Percentiles rank a stretch among this genome's conserved stretches.
These are phyloP conservation scores for Fistularia tabacaria DNA, from an alignment of 2,797 vertebrate genomes.

Conservation along the genomic window DNA sequence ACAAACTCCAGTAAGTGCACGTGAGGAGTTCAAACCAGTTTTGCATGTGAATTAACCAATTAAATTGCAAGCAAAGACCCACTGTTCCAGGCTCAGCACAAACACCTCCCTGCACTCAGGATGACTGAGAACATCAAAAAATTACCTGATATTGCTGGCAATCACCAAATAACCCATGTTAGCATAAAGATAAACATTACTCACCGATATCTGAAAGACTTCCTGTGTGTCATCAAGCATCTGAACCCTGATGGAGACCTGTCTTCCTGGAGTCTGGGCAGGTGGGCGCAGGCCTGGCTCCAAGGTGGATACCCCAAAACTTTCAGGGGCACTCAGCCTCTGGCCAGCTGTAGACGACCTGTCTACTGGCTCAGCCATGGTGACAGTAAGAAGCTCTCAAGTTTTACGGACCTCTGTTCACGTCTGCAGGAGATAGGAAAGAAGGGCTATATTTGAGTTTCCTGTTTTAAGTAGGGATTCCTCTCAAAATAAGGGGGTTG, in stretches of 20 bases:
- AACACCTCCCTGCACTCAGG: too few relatives aligned
- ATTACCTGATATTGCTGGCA: too few relatives aligned
- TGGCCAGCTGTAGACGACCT: constrained; percentile 83
- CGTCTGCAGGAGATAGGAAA: constrained; percentile 32
- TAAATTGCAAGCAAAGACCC: too few relatives aligned
- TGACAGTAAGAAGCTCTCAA: constrained; percentile 13
- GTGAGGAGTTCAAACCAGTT: too few relatives aligned
- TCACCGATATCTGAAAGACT: constrained; percentile 91
- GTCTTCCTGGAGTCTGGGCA: constrained; percentile 80
- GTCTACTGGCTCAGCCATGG: constrained; percentile 89
- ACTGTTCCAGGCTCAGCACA: too few relatives aligned
- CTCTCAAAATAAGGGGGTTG: constrained; percentile 4
- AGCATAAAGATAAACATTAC: constrained; percentile 27
- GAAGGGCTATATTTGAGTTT: background rate
- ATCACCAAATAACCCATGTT: too few relatives aligned
- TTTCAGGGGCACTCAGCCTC: constrained; percentile 86
- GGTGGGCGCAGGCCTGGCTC: constrained; percentile 87
- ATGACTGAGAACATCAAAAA: too few relatives aligned
- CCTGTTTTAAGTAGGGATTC: background rate
- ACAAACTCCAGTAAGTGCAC: too few relatives aligned
- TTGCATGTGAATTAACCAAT: too few relatives aligned
- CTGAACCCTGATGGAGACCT: constrained; percentile 86
- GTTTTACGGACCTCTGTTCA: constrained; percentile 33
- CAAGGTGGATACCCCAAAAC: constrained; percentile 91
- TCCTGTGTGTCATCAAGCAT: constrained; percentile 95